Percentiles rank a stretch among this genome's conserved stretches.
Evolutionary conservation across 2,113 vertebrate species (phyloP).

Genomic region (Nibea albiflora): DNA sequence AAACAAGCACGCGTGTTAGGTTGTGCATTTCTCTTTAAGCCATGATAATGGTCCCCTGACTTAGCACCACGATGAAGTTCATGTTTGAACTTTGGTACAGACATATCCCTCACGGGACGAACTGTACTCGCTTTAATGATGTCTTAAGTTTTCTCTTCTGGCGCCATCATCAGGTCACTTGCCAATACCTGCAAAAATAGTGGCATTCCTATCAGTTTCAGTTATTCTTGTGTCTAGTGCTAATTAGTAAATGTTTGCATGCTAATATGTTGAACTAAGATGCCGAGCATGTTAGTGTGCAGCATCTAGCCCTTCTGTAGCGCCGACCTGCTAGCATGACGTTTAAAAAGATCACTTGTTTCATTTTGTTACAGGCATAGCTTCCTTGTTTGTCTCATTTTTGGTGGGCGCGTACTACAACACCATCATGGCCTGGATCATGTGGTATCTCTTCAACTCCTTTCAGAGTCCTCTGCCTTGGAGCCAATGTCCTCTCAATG

Average conservation of each 20-base stretch:
- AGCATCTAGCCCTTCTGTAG: neutral
- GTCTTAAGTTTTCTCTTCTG: neutral
- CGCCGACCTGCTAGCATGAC: neutral
- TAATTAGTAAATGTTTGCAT: neutral
- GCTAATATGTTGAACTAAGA: neutral
- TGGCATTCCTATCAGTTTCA: neutral
- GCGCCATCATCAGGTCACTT: neutral
- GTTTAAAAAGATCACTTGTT: neutral
- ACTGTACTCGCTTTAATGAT: neutral
- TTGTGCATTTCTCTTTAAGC: neutral
- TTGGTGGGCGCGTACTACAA: constrained; percentile 95
- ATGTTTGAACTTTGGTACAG: neutral
- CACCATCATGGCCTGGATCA: constrained; percentile 95
- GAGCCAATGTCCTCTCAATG: constrained; percentile 89
- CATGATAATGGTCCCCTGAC: neutral
- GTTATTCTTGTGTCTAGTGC: neutral
- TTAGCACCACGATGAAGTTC: neutral
- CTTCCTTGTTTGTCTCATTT: constrained; percentile 90
- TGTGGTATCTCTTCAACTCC: constrained; percentile 99
- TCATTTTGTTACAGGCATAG: constrained; percentile 84
- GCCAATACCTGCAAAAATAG: neutral
- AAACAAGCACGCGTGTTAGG: neutral
- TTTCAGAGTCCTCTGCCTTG: constrained; percentile 95
- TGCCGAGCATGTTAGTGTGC: neutral
- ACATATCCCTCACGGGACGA: neutral